Evolutionary conservation across 1,140 invertebrate species (phyloP).

Genomic region (Drosophila asahinai): DNA sequence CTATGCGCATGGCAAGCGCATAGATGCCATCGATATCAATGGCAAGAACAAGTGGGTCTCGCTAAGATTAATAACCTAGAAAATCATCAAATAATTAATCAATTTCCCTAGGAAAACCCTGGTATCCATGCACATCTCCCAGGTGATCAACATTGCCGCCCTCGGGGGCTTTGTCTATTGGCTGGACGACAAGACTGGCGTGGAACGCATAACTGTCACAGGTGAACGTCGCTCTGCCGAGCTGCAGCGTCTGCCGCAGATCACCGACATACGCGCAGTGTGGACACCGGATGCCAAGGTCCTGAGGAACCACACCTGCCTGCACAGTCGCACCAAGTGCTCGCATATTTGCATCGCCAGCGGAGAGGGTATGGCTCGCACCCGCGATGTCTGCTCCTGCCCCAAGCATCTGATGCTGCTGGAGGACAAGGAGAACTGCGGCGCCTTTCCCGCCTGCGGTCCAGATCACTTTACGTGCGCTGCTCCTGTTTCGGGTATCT

Average conservation of each 20-base stretch:
- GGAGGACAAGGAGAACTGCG: conserved; percentile 90
- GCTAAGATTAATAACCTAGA: rapidly evolving
- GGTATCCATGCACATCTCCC: conserved; percentile 84
- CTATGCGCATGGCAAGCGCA: conserved; percentile 92
- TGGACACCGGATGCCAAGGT: conserved; percentile 84
- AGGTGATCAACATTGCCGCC: conserved; percentile 88
- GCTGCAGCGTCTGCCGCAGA: conserved; percentile 85
- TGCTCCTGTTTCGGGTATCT: conserved; percentile 72
- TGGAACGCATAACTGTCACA: conserved; percentile 86
- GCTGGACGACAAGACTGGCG: conserved; percentile 90
- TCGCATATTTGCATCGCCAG: conserved; percentile 89
- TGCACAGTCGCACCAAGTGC: conserved; percentile 80
- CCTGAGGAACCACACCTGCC: conserved; percentile 79
- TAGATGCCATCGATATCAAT: conserved; percentile 91
- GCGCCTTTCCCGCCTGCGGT: conserved; percentile 90
- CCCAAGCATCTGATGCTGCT: conserved; percentile 90
- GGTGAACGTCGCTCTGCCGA: conserved; percentile 86
- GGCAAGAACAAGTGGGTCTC: conserved; percentile 88
- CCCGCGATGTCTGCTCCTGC: conserved; percentile 90
- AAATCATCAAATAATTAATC: neutral
- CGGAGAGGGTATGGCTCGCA: conserved; percentile 85
- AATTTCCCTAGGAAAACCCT: conserved; percentile 82
- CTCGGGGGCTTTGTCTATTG: conserved; percentile 92
- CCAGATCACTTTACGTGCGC: conserved; percentile 92
- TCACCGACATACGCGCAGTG: conserved; percentile 88